Base-by-base conservation (phyloP, 2,888 invertebrate species). In the Drosophila kuntzei region DNA sequence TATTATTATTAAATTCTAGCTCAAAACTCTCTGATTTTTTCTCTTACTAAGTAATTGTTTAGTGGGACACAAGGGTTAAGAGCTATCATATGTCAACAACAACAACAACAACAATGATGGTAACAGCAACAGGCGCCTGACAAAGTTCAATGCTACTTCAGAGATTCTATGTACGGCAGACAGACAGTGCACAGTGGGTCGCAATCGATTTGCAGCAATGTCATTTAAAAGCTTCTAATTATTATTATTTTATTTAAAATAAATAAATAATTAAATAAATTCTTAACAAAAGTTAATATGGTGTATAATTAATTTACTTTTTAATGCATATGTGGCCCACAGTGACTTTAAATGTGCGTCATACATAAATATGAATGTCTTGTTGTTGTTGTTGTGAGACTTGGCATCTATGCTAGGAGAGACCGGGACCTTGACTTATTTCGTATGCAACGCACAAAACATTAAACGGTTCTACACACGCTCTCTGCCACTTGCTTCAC, bases 361-460 rank as follows among this genome's bases (percentile, higher is more conserved):
- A 25, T 20, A 41, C 34, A 66, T 32, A 64, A 63, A 68, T 69
- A 68, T 73, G 63, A 50, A 72, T 72, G 39, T 54, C 36, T 27
- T 47, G 50, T 12, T 18, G 20, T 18, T 51, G 18, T 32, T 3
- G 25, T 6, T 27, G 32, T 25, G 12, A 18, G 41, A 9, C 29
- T 60, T 59, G 59, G 66, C 54, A 55, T 62, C 55, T 69, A 50
- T 47, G 69, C 34, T 49, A 49, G 20, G 6, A 39, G 18, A 29
- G n/a, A 60, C 39, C 39, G 71, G 70, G 72, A 71, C 87, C 89
- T 89, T 83, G 83, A 87, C 83, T 83, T 89, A 89, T 84, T 89
- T 54, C 57, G 87, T 87, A 83, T 83, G 78, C 83, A 75, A 22
- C 49, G 20, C 83, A 84, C 85, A 84, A 25, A 50, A n/a, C 53